Evolutionary conservation across 2,888 invertebrate species (phyloP).

Genomic region (Acleris literana): DNA sequence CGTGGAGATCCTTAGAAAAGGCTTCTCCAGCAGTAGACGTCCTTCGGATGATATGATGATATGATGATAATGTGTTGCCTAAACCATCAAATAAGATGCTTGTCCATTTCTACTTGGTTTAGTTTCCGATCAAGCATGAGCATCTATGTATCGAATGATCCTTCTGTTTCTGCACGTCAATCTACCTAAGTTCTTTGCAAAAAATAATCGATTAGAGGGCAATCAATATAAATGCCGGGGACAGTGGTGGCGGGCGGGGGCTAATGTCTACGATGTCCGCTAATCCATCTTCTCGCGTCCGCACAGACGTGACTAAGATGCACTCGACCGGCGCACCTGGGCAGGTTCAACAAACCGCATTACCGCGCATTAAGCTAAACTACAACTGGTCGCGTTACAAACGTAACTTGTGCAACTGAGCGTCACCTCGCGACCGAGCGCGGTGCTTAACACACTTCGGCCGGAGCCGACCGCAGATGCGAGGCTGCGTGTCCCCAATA

Average conservation of each 20-base stretch:
- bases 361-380: constrained; percentile 10
- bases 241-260: constrained; percentile 27
- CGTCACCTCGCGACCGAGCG: constrained; percentile 11
- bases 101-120: no score
- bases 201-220: constrained; percentile 13
- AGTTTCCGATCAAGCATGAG: no score
- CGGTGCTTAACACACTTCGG: constrained; percentile 5
- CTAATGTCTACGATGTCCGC: constrained; percentile 52
- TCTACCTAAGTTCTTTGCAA: constrained; percentile 2
- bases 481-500: constrained; percentile 25
- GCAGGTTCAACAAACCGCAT: constrained; percentile 51
- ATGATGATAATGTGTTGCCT: no score
- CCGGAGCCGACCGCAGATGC: constrained; percentile 8
- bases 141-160: neutral
- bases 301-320: constrained; percentile 59
- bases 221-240: constrained; percentile 28
- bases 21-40: no score
- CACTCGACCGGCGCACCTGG: constrained; percentile 58
- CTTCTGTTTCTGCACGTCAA: neutral
- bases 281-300: constrained; percentile 59
- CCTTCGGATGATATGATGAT: no score
- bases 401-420: constrained; percentile 15
- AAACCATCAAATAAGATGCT: no score
- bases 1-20: no score
- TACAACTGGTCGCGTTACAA: constrained; percentile 1